Evolutionary conservation across 2,888 invertebrate genomes (phyloP).

Genomic region (Blastobasis adustella): DNA sequence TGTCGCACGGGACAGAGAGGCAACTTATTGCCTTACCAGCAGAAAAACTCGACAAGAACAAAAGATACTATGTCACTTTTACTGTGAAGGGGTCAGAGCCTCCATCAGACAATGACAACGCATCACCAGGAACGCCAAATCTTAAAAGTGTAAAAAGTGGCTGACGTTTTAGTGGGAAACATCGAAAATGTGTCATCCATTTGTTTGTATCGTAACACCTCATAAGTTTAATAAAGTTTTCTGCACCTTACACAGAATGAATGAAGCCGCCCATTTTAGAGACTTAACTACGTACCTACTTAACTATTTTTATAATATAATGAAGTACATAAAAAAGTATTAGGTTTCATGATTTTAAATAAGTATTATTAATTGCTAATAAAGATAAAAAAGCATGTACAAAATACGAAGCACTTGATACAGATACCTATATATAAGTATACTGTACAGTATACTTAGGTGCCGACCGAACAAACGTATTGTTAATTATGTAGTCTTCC

Average conservation of each 20-base stretch:
- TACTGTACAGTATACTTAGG: too few relatives aligned
- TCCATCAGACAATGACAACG: conserved; percentile 70
- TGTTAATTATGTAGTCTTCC: conserved; percentile 44
- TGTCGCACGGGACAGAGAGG: conserved; percentile 88
- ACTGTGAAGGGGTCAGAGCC: conserved; percentile 86
- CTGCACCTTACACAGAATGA: background rate
- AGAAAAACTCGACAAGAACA: conserved; percentile 89
- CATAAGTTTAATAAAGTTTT: background rate
- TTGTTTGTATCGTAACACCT: background rate
- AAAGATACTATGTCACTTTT: conserved; percentile 94
- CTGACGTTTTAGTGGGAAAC: conserved; percentile 14
- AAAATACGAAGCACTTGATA: too few relatives aligned
- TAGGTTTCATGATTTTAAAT: too few relatives aligned
- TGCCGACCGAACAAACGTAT: conserved; percentile 1
- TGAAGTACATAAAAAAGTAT: too few relatives aligned
- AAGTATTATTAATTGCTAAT: too few relatives aligned
- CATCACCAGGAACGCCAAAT: conserved; percentile 56
- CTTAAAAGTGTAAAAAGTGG: conserved; percentile 54
- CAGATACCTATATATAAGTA: too few relatives aligned
- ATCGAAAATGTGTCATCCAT: too few relatives aligned
- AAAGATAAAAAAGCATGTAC: too few relatives aligned
- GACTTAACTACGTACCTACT: too few relatives aligned
- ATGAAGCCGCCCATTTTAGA: conserved; percentile 4
- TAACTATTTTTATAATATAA: too few relatives aligned
- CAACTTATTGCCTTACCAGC: conserved; percentile 92